Evolutionary conservation across 2,888 invertebrate genomes (phyloP), one percentile per base, ranked within the genome.

Genomic region (Ormyrus rosae): DNA sequence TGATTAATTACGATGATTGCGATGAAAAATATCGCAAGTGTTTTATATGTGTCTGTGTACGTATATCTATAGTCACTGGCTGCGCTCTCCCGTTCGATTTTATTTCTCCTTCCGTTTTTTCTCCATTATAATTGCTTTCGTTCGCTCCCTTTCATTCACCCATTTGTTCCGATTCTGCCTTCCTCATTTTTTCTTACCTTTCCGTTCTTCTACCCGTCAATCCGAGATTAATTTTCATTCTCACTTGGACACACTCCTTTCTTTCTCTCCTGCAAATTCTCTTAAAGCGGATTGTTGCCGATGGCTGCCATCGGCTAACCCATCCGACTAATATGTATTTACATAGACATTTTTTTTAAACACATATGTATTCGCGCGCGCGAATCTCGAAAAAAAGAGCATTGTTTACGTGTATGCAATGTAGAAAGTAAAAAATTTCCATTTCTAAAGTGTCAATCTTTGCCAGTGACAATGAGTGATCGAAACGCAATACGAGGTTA

Each of bases 1-100:
- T 81, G 70, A 78, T 60, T 77, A 78, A 73, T 78, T 73, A 78
- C 61, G 69, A 81, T 82, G 68, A 73, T 80, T 78, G 77, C 64
- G 60, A 80, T 76, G 69, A 80, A 78, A 75, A 80, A 69, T 75
- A 80, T 80, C 51, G 53, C 61, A 34, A 67, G 46, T 76, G n/a
- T 34, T 34, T 34, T 34, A 34, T 51, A 46, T 74, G 53, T 65
- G 58, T 58, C 48, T 74, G 0, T 72, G 34, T 34, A 34, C 9
- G n/a, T 78, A n/a, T 61, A 64, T 68, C 48, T 65, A 11, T 64
- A 80, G 67, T 80, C 80, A 72, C 65, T 75, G 34, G 72, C 46
- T 9, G 45, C 80, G 55, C 45, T 67, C n/a, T 60, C 48, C 60
- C 71, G 64, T 58, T 46, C 53, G 61, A 61, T 19, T 63, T 75